Percentiles rank a stretch among this genome's conserved stretches.
These are phyloP conservation scores for Triplophysa siluroides DNA, from an alignment of 2,113 vertebrate species.

Conservation along the genomic window DNA sequence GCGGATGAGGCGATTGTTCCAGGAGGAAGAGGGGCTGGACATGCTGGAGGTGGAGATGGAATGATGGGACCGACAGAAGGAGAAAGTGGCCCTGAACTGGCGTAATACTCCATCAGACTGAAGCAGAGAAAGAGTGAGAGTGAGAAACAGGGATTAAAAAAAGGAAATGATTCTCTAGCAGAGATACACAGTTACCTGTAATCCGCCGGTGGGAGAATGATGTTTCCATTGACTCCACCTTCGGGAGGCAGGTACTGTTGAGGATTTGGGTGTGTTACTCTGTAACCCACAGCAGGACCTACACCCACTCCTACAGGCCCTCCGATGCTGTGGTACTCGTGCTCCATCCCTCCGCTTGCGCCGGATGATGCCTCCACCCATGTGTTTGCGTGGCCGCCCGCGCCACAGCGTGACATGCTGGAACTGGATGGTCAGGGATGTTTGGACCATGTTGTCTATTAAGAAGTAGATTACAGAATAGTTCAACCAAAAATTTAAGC, in stretches of 20 bases:
- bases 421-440: constrained; percentile 83
- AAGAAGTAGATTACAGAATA: constrained; percentile 53
- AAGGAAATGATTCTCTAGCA: constrained; percentile 18
- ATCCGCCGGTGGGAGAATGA: constrained; percentile 72
- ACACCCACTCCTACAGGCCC: not conserved
- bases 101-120: constrained; percentile 82
- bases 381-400: constrained; percentile 56
- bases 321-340: constrained; percentile 83
- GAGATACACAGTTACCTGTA: constrained; percentile 75
- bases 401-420: constrained; percentile 74
- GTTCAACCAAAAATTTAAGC: too few species aligned
- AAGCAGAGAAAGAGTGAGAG: constrained; percentile 8
- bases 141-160: constrained; percentile 49
- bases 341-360: constrained; percentile 77
- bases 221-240: constrained; percentile 72
- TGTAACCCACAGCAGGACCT: constrained; percentile 69
- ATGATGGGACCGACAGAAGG: constrained; percentile 77
- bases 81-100: constrained; percentile 57
- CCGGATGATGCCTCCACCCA: constrained; percentile 57
- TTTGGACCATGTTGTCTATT: constrained; percentile 81
- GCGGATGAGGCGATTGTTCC: constrained; percentile 54
- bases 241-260: constrained; percentile 75
- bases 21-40: constrained; percentile 70
- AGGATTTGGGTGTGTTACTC: constrained; percentile 76
- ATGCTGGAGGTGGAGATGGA: constrained; percentile 80